Evolutionary conservation across 2,888 invertebrate genomes (phyloP).

Genomic region (Thelaira solivaga): DNA sequence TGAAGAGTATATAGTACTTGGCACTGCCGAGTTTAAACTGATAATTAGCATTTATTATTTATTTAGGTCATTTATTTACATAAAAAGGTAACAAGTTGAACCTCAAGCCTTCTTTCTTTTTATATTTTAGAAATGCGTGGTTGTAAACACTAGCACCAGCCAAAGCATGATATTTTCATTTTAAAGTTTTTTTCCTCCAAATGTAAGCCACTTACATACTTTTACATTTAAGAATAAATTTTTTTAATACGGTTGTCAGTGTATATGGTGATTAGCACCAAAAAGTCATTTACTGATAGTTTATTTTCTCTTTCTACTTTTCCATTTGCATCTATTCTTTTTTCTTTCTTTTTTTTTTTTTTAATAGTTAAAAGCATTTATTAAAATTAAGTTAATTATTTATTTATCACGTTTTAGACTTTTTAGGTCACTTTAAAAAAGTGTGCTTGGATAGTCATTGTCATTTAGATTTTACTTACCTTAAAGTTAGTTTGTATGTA

Average conservation of each 20-base stretch:
- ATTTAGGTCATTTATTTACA: slow-evolving; percentile 14
- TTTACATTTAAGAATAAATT: too few relatives aligned
- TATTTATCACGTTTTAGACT: slow-evolving; percentile 43
- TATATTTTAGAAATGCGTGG: too few relatives aligned
- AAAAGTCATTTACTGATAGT: too few relatives aligned
- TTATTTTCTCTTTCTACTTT: background rate
- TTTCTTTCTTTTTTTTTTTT: background rate
- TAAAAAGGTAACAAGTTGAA: too few relatives aligned
- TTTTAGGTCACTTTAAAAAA: slow-evolving; percentile 26
- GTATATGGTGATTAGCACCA: too few relatives aligned
- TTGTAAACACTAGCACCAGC: too few relatives aligned
- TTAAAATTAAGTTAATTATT: slow-evolving; percentile 34
- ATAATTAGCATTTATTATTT: slow-evolving; percentile 37
- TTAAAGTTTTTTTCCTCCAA: too few relatives aligned
- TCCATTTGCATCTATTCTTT: background rate
- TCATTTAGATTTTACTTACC: slow-evolving; percentile 35
- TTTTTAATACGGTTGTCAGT: too few relatives aligned
- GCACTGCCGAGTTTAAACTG: too few relatives aligned
- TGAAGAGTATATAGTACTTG: too few relatives aligned
- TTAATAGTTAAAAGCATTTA: background rate
- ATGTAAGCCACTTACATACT: too few relatives aligned
- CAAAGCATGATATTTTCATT: background rate
- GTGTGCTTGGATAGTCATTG: background rate
- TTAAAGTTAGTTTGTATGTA: slow-evolving; percentile 19
- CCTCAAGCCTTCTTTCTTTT: too few relatives aligned